A percentile compares a stretch with the other conserved stretches of the same genome.
Conservation (phyloP, 2,797 vertebrate genomes). For the Pantherophis vulpinus region DNA sequence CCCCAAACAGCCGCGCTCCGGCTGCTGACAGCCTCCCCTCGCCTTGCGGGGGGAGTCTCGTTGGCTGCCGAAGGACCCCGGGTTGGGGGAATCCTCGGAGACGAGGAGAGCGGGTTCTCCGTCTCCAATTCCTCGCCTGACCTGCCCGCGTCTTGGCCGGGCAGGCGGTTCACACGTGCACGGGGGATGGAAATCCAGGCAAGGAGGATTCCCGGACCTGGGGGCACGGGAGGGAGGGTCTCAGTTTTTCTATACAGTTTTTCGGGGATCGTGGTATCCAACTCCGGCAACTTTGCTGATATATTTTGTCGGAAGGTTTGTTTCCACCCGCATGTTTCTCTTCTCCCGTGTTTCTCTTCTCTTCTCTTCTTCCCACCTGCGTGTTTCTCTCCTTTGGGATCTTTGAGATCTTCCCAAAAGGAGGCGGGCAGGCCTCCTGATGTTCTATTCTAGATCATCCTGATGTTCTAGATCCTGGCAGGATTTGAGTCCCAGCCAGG, state of each 20-base stretch:
- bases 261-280: neutral
- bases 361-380: neutral
- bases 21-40: neutral
- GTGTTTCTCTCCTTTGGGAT: neutral
- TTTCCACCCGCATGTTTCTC: neutral
- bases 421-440: neutral
- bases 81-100: too few species aligned
- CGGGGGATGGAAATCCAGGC: neutral
- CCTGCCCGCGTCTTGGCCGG: neutral
- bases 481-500: neutral
- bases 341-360: too few species aligned
- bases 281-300: neutral
- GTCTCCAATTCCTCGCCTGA: neutral
- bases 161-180: neutral
- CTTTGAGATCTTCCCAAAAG: neutral
- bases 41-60: too few species aligned
- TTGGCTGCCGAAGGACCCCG: neutral
- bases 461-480: neutral
- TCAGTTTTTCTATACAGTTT: neutral
- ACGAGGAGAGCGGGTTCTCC: neutral
- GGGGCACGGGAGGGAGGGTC: neutral
- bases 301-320: neutral
- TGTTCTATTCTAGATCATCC: neutral
- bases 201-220: neutral
- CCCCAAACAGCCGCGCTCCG: neutral